Evolutionary conservation across 1,140 invertebrate species (phyloP).

Genomic region (Rhopalosiphum padi): DNA sequence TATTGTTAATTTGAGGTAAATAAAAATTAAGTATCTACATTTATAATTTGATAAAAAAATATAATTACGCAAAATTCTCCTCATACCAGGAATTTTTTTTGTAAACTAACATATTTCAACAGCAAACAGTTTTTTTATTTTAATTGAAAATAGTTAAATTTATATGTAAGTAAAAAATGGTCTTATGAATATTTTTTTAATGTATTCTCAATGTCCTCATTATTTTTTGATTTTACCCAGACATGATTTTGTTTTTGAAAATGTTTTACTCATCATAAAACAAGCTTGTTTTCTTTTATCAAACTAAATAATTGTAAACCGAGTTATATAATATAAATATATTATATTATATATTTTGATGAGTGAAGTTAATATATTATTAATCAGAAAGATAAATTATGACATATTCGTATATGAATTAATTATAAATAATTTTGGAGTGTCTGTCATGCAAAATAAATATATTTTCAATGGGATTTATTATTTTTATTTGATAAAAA

Average conservation of each 20-base stretch:
- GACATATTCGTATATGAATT: constrained; percentile 8
- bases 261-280: neutral
- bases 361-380: neutral
- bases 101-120: neutral
- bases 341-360: neutral
- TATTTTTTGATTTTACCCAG: neutral
- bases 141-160: neutral
- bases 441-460: neutral
- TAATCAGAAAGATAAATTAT: constrained; percentile 3
- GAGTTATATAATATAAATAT: neutral
- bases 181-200: neutral
- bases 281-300: neutral
- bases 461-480: constrained; percentile 34
- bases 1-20: neutral
- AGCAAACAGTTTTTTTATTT: neutral
- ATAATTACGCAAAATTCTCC: neutral
- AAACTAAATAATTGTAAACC: neutral
- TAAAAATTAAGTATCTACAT: neutral
- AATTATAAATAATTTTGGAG: constrained; percentile 1
- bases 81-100: neutral
- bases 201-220: neutral
- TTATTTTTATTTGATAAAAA: constrained; percentile 3
- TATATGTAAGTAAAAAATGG: neutral
- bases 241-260: neutral
- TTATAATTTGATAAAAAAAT: neutral